phyloP scores from a whole-genome alignment of 1,140 invertebrate species.

The Papilio xuthus region DNA sequence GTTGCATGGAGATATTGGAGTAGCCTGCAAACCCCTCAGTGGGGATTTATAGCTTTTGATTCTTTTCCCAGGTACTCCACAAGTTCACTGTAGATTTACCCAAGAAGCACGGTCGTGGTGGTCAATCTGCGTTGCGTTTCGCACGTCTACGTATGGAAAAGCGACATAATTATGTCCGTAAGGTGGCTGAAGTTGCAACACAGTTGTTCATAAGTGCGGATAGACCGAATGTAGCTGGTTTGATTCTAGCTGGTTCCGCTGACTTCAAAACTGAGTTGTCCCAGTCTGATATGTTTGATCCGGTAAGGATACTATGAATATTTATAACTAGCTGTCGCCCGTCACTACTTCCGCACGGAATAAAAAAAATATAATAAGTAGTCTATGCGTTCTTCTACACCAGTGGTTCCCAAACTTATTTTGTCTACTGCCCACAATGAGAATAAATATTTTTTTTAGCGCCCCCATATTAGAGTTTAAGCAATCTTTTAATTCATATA shows the following conservation, averaged over 20 bases:
- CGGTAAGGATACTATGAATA: too few relatives aligned
- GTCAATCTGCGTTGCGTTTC: constrained; percentile 99
- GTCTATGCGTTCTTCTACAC: too few relatives aligned
- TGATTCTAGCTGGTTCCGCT: constrained; percentile 99
- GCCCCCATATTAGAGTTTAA: too few relatives aligned
- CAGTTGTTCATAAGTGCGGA: constrained; percentile 99
- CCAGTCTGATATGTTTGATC: constrained; percentile 99
- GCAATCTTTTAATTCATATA: too few relatives aligned
- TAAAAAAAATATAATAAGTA: too few relatives aligned
- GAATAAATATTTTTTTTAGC: too few relatives aligned
- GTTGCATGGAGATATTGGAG: too few relatives aligned
- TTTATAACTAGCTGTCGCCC: constrained; percentile 49
- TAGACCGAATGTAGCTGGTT: constrained; percentile 97
- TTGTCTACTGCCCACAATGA: too few relatives aligned
- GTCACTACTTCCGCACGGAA: too few relatives aligned
- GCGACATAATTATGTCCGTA: constrained; percentile 99
- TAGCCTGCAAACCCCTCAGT: too few relatives aligned
- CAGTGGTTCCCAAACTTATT: too few relatives aligned
- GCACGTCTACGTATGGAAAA: constrained; percentile 99
- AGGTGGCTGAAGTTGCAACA: constrained; percentile 99
- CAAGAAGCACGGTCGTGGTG: constrained; percentile 99
- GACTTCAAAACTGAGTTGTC: constrained; percentile 99
- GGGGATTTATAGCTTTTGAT: too few relatives aligned
- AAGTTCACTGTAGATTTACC: constrained; percentile 99
- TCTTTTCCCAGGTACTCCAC: constrained; percentile 83